These are phyloP conservation scores for Hexactinellida sp. DNA, from an alignment of 37 sponge, comb jelly and placozoan species.

Conservation along the genomic window DNA sequence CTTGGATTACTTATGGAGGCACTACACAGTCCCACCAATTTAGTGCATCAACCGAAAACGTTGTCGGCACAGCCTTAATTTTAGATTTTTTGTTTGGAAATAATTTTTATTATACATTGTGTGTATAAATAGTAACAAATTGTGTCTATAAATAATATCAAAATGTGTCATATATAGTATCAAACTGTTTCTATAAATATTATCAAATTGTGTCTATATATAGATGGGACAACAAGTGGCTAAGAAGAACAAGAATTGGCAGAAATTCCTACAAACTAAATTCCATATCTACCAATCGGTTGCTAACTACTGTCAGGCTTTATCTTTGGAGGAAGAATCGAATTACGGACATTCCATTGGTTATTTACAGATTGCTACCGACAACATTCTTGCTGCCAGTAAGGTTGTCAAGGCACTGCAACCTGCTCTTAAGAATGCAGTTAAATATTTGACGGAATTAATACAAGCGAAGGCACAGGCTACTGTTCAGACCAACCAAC, in stretches of 20 bases:
- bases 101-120: too few species aligned
- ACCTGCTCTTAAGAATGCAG: neutral
- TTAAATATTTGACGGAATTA: neutral
- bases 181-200: too few species aligned
- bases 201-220: too few species aligned
- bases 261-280: constrained; percentile 14
- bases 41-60: too few species aligned
- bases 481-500: neutral
- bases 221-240: neutral
- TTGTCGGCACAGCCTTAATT: too few species aligned
- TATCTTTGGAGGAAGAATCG: neutral
- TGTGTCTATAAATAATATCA: too few species aligned
- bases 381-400: neutral
- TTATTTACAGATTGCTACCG: constrained; percentile 1
- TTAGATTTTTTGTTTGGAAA: neutral
- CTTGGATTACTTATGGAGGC: too few species aligned
- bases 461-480: neutral
- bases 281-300: constrained; percentile 13
- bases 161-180: too few species aligned
- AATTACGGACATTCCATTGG: constrained; percentile 10
- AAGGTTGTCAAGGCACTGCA: constrained; percentile 15
- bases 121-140: too few species aligned
- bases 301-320: constrained; percentile 5
- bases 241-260: neutral
- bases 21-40: too few species aligned